Evolutionary conservation across 2,797 vertebrate genomes (phyloP).

Genomic region (Phyllotis vaccarum): DNA sequence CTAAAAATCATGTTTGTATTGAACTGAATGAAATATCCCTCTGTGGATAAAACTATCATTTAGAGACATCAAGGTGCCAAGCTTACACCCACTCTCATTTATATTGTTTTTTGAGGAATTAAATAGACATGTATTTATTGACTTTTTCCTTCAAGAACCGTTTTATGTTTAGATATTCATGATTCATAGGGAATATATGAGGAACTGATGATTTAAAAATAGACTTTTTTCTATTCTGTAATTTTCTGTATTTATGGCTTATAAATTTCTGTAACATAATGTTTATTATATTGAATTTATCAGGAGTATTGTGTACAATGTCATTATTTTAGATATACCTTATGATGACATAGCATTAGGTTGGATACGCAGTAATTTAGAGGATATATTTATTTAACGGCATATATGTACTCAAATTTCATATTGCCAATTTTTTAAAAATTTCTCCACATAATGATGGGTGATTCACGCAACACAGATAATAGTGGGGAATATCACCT

Average conservation of each 20-base stretch:
- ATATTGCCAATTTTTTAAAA: background rate
- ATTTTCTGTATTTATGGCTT: background rate
- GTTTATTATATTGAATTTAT: background rate
- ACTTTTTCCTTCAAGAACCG: background rate
- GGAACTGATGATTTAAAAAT: conserved; percentile 34
- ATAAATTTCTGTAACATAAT: background rate
- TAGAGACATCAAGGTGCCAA: background rate
- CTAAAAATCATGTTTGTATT: conserved; percentile 32
- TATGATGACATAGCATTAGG: background rate
- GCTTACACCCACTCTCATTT: background rate
- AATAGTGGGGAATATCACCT: background rate
- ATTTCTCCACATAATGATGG: background rate
- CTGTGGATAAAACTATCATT: background rate
- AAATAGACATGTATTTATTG: conserved; percentile 21
- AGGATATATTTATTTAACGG: background rate
- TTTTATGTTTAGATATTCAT: conserved; percentile 39
- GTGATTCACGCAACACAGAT: background rate
- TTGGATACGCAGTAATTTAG: background rate
- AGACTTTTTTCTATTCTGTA: conserved; percentile 13
- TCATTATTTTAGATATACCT: background rate
- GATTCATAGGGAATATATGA: background rate
- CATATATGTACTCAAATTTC: background rate
- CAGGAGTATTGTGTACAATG: background rate
- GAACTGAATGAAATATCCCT: conserved; percentile 26
- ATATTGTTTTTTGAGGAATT: conserved; percentile 33